A percentile compares a stretch with the other conserved stretches of the same genome.
phyloP scores from a whole-genome alignment of 2,888 invertebrate species.

The Tiliacea aurago region DNA sequence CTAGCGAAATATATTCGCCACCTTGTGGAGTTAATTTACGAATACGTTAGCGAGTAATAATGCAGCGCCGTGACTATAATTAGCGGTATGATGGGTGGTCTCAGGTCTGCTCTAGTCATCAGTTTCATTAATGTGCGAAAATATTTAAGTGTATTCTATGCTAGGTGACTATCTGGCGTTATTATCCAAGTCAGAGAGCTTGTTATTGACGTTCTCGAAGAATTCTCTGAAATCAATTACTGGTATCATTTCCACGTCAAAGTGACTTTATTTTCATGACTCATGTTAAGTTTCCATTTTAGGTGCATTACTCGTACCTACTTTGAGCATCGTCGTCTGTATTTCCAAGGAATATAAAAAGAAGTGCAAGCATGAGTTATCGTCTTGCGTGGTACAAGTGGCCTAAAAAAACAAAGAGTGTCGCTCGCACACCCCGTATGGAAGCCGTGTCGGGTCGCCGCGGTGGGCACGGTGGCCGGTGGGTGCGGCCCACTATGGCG shows the following conservation, averaged over 20 bases:
- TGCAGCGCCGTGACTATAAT: conserved; percentile 61
- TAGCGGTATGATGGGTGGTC: conserved; percentile 56
- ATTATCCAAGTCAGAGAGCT: background rate
- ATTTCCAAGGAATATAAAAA: conserved; percentile 47
- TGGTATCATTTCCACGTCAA: conserved; percentile 9
- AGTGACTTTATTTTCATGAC: conserved; percentile 4
- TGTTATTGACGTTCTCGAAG: conserved; percentile 2
- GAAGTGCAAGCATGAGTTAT: conserved; percentile 61
- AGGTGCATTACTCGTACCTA: conserved; percentile 6
- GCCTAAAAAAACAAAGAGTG: conserved; percentile 66
- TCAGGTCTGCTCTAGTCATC: conserved; percentile 36
- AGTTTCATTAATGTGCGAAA: conserved; percentile 32
- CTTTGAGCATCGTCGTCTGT: conserved; percentile 20
- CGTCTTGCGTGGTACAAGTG: conserved; percentile 64
- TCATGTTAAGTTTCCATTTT: conserved; percentile 4
- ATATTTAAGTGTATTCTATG: conserved; percentile 16
- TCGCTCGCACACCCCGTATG: conserved; percentile 66
- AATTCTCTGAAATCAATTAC: conserved; percentile 8
- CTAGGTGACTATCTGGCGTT: background rate
- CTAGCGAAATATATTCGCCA: conserved; percentile 51
- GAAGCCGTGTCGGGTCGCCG: conserved; percentile 61
- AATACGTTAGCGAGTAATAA: conserved; percentile 62
- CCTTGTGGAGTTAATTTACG: conserved; percentile 54
- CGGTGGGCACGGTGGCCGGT: conserved; percentile 69
- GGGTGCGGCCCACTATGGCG: conserved; percentile 67